A percentile compares a stretch with the other conserved stretches of the same genome.
Conservation (phyloP, 1,140 invertebrate genomes). For the Cheumatopsyche charites region DNA sequence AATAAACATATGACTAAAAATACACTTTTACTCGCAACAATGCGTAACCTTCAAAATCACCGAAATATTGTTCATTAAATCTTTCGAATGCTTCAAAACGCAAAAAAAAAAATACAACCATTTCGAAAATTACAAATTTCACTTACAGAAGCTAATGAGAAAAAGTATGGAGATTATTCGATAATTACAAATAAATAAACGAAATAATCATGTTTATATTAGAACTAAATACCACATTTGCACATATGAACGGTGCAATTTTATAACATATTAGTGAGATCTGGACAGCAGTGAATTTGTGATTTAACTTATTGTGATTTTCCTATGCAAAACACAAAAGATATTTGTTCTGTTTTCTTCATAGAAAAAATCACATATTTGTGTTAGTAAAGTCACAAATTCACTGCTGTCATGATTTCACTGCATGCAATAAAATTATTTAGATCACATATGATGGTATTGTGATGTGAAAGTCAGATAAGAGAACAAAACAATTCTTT, state of each 20-base stretch:
- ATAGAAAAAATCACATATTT: too few species aligned
- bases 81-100: not conserved
- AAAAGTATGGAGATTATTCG: conserved; percentile 4
- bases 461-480: conserved; percentile 20
- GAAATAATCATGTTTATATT: not conserved
- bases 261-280: not conserved
- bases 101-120: not conserved
- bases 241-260: too few species aligned
- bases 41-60: not conserved
- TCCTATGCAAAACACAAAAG: too few species aligned
- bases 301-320: too few species aligned
- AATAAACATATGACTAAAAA: conserved; percentile 32
- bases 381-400: too few species aligned
- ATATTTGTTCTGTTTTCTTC: too few species aligned
- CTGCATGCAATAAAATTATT: not conserved
- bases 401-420: too few species aligned
- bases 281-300: too few species aligned
- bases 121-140: not conserved
- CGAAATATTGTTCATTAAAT: not conserved
- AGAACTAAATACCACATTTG: too few species aligned
- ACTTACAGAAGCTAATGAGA: conserved; percentile 19
- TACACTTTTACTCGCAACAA: not conserved
- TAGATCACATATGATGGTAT: conserved; percentile 1
- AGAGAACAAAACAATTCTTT: conserved; percentile 19
- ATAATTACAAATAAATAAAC: conserved; percentile 9